phyloP scores from a whole-genome alignment of 2,888 invertebrate genomes.

The Lysandra bellargus region DNA sequence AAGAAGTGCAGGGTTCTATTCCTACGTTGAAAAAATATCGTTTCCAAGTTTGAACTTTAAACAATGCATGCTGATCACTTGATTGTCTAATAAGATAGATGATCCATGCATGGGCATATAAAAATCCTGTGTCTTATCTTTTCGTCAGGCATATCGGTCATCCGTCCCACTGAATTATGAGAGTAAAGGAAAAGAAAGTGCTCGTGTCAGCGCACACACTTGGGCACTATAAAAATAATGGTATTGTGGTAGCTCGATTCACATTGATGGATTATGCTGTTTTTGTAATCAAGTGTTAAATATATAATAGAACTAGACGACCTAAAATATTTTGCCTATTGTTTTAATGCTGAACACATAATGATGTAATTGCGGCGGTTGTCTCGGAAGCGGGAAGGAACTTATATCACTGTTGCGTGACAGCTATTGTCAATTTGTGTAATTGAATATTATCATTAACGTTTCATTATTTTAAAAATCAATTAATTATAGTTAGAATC shows the following conservation, averaged over 20 bases:
- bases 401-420: conserved; percentile 22
- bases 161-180: not conserved
- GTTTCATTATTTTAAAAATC: conserved; percentile 2
- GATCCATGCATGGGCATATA: too few species aligned
- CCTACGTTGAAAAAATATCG: too few species aligned
- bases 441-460: conserved; percentile 23
- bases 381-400: conserved; percentile 27
- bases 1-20: too few species aligned
- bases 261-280: not conserved
- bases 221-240: not conserved
- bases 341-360: not conserved
- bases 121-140: too few species aligned
- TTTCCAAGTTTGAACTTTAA: too few species aligned
- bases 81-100: too few species aligned
- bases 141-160: too few species aligned
- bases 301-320: not conserved
- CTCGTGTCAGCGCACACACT: not conserved
- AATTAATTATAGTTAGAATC: not conserved
- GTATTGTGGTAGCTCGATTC: not conserved
- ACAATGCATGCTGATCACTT: too few species aligned
- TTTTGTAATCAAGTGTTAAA: too few species aligned
- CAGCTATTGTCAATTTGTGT: conserved; percentile 22
- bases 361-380: conserved; percentile 2
- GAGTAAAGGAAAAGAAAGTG: not conserved
- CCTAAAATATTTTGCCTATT: not conserved